Base-by-base conservation (phyloP, 2,113 vertebrate species). In the Rhipidura dahli region DNA sequence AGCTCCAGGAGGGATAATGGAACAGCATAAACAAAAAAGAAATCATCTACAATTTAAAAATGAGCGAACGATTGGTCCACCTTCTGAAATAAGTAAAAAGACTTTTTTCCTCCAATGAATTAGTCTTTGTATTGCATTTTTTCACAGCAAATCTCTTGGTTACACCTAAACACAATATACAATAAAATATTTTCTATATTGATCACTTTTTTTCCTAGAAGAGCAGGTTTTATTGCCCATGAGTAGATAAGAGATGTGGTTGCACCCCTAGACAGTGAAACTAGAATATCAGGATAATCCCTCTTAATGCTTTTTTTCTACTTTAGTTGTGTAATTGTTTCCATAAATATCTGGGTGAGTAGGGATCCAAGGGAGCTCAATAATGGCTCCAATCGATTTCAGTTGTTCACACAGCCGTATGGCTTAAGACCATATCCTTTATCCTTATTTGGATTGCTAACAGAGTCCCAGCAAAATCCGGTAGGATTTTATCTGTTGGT, bases 391-490 rank as follows among this genome's bases (percentile, higher is more conserved):
- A 65, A 47, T 95, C 19, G 13, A 96, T 94, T 91, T 76, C 73
- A 70, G n/a, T 79, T 90, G 66, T 89, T 96, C 93, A 69, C 82
- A 87, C 21, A 87, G 89, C 61, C 83, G 66, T 89, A 87, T 69
- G 84, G 95, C 44, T 96, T 89, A 80, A 87, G 61, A 71, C 50
- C 57, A 76, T 86, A 95, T 92, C 71, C 79, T 84, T 93, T 83
- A 91, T 89, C 63, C 83, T 85, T 95, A 86, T 78, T 87, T 94
- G 61, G 75, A 78, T 71, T 95, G 85, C 85, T 86, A 96, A 90
- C 40, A 84, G 85, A 90, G 39, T 80, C 70, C 37, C 37, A 77
- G 70, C 19, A 86, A 97, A 92, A 95, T 81, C 82, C 66, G 4
- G 30, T 8, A 84, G 84, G 87, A 89, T 91, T 96, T 97, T 70